Evolutionary conservation across 1,140 invertebrate species (phyloP).

Genomic region (Tetranychus urticae): DNA sequence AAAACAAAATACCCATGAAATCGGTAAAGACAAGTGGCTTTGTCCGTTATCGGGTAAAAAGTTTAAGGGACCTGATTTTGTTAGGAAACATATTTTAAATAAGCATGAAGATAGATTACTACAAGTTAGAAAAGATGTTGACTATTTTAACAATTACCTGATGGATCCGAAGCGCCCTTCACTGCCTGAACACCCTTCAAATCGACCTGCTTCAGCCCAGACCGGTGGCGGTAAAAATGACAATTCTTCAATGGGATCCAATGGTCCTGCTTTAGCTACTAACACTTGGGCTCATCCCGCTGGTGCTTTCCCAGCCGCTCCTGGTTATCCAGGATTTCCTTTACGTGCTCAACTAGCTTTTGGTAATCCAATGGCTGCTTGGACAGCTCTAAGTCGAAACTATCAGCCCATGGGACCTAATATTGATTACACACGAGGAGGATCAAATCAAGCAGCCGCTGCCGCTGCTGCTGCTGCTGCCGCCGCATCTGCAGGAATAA

Average conservation of each 20-base stretch:
- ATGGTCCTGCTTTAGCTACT: background rate
- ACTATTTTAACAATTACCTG: conserved; percentile 96
- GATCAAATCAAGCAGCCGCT: too few relatives aligned
- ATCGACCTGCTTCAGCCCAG: conserved; percentile 16
- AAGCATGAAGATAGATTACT: conserved; percentile 91
- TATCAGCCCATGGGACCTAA: background rate
- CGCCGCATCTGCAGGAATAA: background rate
- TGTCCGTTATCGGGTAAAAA: conserved; percentile 97
- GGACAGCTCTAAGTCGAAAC: background rate
- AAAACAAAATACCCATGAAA: conserved; percentile 61
- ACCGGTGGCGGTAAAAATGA: conserved; percentile 2
- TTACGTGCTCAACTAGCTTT: conserved; percentile 8
- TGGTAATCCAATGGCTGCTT: conserved; percentile 2
- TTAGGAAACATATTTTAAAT: conserved; percentile 93
- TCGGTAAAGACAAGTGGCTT: conserved; percentile 85
- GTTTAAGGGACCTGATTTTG: conserved; percentile 97
- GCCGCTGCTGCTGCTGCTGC: too few relatives aligned
- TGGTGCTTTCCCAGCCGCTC: conserved; percentile 7
- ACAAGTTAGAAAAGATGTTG: conserved; percentile 79
- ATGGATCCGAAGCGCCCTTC: conserved; percentile 80
- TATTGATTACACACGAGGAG: background rate
- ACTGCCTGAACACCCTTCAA: conserved; percentile 62
- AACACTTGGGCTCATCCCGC: background rate
- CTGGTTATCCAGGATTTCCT: conserved; percentile 4
- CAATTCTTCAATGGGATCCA: conserved; percentile 3